phyloP scores from a whole-genome alignment of 2,797 vertebrate genomes.

The Gymnothorax reevesii region DNA sequence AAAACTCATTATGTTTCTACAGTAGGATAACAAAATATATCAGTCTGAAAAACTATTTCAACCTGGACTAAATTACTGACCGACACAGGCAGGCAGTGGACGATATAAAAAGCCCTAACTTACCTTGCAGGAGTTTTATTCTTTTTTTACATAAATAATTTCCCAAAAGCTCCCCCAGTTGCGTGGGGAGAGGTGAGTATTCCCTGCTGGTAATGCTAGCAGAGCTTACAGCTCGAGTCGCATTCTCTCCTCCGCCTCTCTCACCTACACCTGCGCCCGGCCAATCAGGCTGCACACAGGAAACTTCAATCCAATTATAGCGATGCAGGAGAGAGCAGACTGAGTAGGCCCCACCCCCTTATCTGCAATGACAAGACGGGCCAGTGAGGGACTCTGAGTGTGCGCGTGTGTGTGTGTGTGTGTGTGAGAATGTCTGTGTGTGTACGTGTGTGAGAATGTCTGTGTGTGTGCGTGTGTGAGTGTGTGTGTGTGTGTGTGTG shows the following conservation, averaged over 20 bases:
- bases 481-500: no score
- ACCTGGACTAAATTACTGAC: not conserved
- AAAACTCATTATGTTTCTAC: not conserved
- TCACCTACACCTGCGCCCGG: constrained; percentile 13
- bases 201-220: not conserved
- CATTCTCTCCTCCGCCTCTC: not conserved
- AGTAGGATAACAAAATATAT: no score
- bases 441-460: not conserved
- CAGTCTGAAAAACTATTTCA: not conserved
- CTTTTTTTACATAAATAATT: not conserved
- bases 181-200: not conserved
- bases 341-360: not conserved
- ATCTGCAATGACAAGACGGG: not conserved
- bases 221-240: not conserved
- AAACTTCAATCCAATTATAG: constrained; percentile 19
- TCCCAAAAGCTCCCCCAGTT: not conserved
- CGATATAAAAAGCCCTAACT: not conserved
- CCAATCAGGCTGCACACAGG: not conserved
- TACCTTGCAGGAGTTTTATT: not conserved
- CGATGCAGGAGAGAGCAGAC: not conserved
- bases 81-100: not conserved
- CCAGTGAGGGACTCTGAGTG: not conserved
- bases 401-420: not conserved
- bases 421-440: not conserved
- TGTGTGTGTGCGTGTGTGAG: no score